Conservation (phyloP, 2,797 vertebrate genomes). For the Scarus forsteni region DNA sequence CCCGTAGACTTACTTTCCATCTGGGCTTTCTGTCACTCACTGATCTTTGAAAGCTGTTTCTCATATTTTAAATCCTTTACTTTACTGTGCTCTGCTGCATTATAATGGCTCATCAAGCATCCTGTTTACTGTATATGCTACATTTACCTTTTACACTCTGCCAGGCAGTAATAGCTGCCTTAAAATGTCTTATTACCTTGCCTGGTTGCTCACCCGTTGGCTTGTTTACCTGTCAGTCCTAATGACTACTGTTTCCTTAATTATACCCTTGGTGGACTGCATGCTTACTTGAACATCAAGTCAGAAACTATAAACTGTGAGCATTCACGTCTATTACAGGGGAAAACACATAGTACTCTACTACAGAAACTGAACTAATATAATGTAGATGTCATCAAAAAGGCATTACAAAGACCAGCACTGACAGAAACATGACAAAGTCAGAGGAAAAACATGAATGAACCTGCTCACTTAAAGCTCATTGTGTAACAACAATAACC, state of each 20-base stretch:
- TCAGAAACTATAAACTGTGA: neutral
- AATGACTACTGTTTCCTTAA: conserved; percentile 22
- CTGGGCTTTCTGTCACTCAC: too few relatives aligned
- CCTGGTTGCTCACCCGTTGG: neutral
- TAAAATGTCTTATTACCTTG: conserved; percentile 12
- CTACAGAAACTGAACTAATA: neutral
- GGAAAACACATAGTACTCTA: neutral
- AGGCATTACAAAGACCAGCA: neutral
- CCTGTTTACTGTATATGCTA: conserved; percentile 28
- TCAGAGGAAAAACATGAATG: neutral
- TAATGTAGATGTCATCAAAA: neutral
- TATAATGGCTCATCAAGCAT: conserved; percentile 33
- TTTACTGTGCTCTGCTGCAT: conserved; percentile 12
- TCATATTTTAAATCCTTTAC: conserved; percentile 7
- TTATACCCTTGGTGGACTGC: conserved; percentile 21
- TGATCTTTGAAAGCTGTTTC: conserved; percentile 10
- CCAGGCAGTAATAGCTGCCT: conserved; percentile 17
- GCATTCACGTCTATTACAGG: neutral
- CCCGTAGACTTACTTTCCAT: too few relatives aligned
- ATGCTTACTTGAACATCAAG: conserved; percentile 13
- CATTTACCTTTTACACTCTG: conserved; percentile 29
- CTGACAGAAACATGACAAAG: neutral
- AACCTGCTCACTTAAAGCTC: neutral
- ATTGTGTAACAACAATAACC: neutral
- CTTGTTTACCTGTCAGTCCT: conserved; percentile 32